Conservation (phyloP, 2,797 vertebrate genomes). For the Kryptopterus vitreolus region DNA sequence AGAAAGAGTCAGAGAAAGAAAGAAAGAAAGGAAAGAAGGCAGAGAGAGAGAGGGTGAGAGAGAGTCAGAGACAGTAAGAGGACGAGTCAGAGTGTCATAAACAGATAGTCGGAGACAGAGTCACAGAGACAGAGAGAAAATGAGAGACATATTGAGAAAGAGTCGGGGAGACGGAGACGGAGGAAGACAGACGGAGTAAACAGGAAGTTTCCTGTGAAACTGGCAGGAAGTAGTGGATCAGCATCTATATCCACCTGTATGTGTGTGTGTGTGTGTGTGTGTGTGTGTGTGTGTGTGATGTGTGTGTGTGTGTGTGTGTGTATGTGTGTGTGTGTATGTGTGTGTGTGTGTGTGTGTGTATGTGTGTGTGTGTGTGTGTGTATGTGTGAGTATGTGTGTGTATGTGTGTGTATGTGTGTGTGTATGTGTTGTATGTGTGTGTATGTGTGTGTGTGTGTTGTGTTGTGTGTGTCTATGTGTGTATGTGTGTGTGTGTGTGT, state of each 20-base stretch:
- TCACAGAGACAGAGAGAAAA: background rate
- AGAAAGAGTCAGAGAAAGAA: background rate
- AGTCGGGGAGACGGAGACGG: background rate
- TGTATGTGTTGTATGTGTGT: too few relatives aligned
- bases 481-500: slow-evolving; percentile 16
- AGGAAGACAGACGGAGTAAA: background rate
- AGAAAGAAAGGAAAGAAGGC: background rate
- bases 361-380: slow-evolving; percentile 9
- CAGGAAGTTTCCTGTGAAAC: background rate
- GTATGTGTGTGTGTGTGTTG: background rate
- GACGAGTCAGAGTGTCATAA: background rate
- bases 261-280: background rate
- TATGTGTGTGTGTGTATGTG: slow-evolving; percentile 5
- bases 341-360: slow-evolving; percentile 20
- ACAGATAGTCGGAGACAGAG: background rate
- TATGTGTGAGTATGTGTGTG: background rate
- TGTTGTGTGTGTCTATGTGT: slow-evolving; percentile 20
- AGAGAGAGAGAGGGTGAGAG: background rate
- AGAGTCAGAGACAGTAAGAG: background rate
- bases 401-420: background rate
- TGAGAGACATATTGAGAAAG: background rate
- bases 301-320: background rate
- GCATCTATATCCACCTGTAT: background rate
- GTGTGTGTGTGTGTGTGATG: slow-evolving; percentile 10
- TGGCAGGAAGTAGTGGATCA: background rate